Conservation (phyloP, 2,888 invertebrate species). For the Mythimna lalbum region DNA sequence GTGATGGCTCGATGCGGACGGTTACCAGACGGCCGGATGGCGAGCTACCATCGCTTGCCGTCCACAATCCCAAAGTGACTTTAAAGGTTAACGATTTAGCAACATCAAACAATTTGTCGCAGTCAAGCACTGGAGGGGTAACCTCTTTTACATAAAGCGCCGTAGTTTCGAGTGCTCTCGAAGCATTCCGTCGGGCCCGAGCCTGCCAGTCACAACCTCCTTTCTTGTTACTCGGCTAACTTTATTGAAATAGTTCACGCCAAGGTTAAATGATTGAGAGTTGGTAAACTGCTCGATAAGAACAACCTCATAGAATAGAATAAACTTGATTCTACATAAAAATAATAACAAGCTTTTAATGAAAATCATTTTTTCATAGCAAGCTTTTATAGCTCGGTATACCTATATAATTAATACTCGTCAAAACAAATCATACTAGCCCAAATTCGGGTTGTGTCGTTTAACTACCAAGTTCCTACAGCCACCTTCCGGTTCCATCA, state of each 20-base stretch:
- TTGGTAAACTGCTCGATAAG: neutral
- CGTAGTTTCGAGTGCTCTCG: neutral
- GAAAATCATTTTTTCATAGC: too few relatives aligned
- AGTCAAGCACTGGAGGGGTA: neutral
- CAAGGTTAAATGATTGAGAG: neutral
- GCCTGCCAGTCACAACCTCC: neutral
- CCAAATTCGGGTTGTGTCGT: too few relatives aligned
- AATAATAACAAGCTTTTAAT: too few relatives aligned
- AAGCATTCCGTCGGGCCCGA: neutral
- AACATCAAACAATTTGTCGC: neutral
- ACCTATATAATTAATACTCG: too few relatives aligned
- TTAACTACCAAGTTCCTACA: too few relatives aligned
- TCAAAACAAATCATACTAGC: too few relatives aligned
- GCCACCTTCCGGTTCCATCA: too few relatives aligned
- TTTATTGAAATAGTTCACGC: conserved; percentile 2
- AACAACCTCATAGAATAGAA: neutral
- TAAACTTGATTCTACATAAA: too few relatives aligned
- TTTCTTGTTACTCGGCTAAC: neutral
- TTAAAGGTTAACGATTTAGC: neutral
- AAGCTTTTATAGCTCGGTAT: too few relatives aligned
- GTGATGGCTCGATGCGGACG: too few relatives aligned
- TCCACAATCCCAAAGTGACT: neutral
- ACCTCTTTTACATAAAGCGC: neutral
- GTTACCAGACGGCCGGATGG: too few relatives aligned
- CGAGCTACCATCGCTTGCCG: too few relatives aligned